A percentile compares a stretch with the other conserved stretches of the same genome.
Evolutionary conservation across 2,113 vertebrate species (phyloP).

Genomic region (Pygoscelis antarcticus): DNA sequence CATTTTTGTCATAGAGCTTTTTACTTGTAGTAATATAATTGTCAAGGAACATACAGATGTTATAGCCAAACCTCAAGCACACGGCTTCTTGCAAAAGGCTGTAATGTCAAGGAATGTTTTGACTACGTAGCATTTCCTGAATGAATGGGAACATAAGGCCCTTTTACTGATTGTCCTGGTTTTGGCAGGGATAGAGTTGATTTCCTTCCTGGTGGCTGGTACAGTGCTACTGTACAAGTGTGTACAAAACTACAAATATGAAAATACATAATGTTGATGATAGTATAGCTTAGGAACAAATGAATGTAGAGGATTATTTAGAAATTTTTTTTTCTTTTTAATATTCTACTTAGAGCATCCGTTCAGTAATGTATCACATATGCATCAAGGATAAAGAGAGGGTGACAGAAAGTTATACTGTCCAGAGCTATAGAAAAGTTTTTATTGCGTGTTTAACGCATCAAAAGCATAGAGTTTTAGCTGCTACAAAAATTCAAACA

Average conservation of each 20-base stretch:
- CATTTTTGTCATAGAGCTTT: background rate
- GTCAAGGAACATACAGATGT: background rate
- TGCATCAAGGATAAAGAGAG: background rate
- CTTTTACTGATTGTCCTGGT: background rate
- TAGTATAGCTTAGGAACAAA: background rate
- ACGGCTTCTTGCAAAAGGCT: background rate
- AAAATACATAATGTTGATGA: background rate
- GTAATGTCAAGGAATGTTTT: background rate
- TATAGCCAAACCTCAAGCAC: background rate
- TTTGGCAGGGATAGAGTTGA: too few species aligned
- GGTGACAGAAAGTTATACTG: background rate
- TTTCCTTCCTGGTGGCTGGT: too few species aligned
- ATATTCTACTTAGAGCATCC: background rate
- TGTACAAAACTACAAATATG: background rate
- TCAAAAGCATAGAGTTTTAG: background rate
- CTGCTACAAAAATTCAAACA: background rate
- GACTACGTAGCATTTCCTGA: background rate
- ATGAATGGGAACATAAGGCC: background rate
- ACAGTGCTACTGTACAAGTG: too few species aligned
- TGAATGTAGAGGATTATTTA: background rate
- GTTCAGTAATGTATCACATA: background rate
- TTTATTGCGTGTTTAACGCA: background rate
- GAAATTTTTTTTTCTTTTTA: background rate
- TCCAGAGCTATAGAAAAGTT: background rate
- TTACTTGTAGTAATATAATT: conserved; percentile 19